Percentiles rank a stretch among this genome's conserved stretches.
These are phyloP conservation scores for Gortyna flavago DNA, from an alignment of 2,888 invertebrate species.

Conservation along the genomic window DNA sequence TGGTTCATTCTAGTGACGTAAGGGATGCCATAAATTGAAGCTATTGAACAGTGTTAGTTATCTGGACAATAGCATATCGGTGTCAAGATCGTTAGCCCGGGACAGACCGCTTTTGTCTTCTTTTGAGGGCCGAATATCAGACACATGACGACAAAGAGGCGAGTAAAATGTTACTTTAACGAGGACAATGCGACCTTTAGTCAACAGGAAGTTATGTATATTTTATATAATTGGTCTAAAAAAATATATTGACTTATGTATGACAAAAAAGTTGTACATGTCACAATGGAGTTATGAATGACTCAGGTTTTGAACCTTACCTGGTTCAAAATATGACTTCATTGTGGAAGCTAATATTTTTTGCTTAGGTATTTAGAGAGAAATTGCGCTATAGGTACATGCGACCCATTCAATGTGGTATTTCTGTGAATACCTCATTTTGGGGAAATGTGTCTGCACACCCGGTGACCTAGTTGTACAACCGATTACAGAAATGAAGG, in stretches of 20 bases:
- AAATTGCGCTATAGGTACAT: conserved; percentile 25
- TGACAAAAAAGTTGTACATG: conserved; percentile 29
- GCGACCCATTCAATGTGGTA: conserved; percentile 31
- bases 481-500: conserved; percentile 19
- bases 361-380: conserved; percentile 38
- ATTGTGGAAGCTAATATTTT: conserved; percentile 32
- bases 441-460: conserved; percentile 18
- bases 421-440: conserved; percentile 38
- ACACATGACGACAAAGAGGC: conserved; percentile 70
- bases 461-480: conserved; percentile 32
- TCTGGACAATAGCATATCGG: conserved; percentile 79
- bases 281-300: conserved; percentile 38
- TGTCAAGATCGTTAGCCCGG: conserved; percentile 81
- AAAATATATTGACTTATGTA: conserved; percentile 25
- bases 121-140: conserved; percentile 77
- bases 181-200: conserved; percentile 48
- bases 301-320: no score
- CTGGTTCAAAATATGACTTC: conserved; percentile 24
- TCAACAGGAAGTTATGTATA: conserved; percentile 54
- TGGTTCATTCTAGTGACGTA: conserved; percentile 69
- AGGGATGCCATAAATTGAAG: conserved; percentile 73
- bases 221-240: conserved; percentile 43
- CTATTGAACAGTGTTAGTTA: conserved; percentile 74
- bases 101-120: conserved; percentile 75
- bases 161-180: conserved; percentile 64